phyloP scores from a whole-genome alignment of 1,140 invertebrate genomes.

The Eufriesea mexicana region DNA sequence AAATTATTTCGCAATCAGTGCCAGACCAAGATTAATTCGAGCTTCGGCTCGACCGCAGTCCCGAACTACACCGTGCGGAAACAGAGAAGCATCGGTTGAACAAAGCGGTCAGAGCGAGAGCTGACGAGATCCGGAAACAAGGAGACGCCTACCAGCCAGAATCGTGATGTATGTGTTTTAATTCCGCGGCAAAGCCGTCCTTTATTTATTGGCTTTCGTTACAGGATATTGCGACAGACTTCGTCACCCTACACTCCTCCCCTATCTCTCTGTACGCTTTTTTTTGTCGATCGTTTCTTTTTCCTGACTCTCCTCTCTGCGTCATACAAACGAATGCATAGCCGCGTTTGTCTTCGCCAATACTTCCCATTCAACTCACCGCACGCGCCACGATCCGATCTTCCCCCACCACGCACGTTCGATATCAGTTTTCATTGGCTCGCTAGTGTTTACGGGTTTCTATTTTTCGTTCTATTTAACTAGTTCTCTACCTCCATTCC shows the following conservation, averaged over 20 bases:
- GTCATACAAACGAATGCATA: neutral
- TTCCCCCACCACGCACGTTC: too few species aligned
- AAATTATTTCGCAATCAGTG: conserved; percentile 65
- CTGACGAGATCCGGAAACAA: conserved; percentile 53
- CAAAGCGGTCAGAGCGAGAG: conserved; percentile 35
- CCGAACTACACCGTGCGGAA: neutral
- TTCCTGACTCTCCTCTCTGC: neutral
- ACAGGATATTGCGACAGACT: conserved; percentile 73
- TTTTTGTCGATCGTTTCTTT: neutral
- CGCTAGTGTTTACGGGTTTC: too few species aligned
- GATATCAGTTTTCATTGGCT: too few species aligned
- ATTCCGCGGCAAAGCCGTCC: conserved; percentile 67
- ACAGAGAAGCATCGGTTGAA: conserved; percentile 7
- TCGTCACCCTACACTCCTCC: conserved; percentile 51
- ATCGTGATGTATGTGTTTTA: conserved; percentile 75
- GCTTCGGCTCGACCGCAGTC: conserved; percentile 12
- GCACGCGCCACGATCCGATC: too few species aligned
- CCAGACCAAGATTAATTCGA: conserved; percentile 58
- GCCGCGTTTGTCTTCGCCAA: too few species aligned
- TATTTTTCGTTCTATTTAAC: too few species aligned
- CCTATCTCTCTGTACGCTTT: neutral
- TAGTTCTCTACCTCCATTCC: neutral
- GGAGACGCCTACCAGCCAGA: conserved; percentile 49
- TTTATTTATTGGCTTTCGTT: conserved; percentile 76
- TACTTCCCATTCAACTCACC: neutral